phyloP scores from a whole-genome alignment of 2,888 invertebrate species.

The Pseudococcus jackbeardsleyi region DNA sequence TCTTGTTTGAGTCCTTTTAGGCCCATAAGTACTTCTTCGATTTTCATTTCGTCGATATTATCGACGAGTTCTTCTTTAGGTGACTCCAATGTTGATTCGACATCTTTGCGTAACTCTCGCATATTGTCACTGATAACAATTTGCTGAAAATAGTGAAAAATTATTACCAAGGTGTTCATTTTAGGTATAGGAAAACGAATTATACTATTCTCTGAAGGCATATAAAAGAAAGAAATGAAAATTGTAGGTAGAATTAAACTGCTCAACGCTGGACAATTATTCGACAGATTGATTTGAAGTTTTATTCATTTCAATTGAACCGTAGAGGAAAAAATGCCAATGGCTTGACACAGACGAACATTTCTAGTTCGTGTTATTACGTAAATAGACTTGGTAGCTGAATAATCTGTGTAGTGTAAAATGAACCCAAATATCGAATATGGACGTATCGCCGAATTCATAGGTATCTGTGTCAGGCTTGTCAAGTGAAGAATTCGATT shows the following conservation, averaged over 20 bases:
- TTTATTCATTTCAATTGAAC: too few species aligned
- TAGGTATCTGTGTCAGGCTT: background rate
- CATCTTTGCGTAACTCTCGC: constrained; percentile 61
- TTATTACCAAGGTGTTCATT: background rate
- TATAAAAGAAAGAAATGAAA: too few species aligned
- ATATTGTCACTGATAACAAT: constrained; percentile 41
- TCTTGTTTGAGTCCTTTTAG: constrained; percentile 61
- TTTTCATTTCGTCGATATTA: constrained; percentile 61
- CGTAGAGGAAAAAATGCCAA: too few species aligned
- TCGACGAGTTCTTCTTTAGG: constrained; percentile 62
- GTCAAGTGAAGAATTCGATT: background rate
- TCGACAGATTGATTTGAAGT: too few species aligned
- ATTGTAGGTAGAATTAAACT: too few species aligned
- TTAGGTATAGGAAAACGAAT: background rate
- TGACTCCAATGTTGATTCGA: constrained; percentile 55
- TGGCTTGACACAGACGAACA: too few species aligned
- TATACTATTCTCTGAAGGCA: too few species aligned
- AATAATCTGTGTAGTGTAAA: too few species aligned
- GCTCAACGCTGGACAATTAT: too few species aligned
- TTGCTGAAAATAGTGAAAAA: background rate
- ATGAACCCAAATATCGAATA: too few species aligned
- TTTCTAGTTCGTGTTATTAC: too few species aligned
- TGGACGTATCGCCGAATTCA: background rate
- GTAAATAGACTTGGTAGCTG: too few species aligned
- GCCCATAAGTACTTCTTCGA: constrained; percentile 63